These are phyloP conservation scores for Catocala sponsa DNA, from an alignment of 2,888 invertebrate genomes.

Conservation along the genomic window DNA sequence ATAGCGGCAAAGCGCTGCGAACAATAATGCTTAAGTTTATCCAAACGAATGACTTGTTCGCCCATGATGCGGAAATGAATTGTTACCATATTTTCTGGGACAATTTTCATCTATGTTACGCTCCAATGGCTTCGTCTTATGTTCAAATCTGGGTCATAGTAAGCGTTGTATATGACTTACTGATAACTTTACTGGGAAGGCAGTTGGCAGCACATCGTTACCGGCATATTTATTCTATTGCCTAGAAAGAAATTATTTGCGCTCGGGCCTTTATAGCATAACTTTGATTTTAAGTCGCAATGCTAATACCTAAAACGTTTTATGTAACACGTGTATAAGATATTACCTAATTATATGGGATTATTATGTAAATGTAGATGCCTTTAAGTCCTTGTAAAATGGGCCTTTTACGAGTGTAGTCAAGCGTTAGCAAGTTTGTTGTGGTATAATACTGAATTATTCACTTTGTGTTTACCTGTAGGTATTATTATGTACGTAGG, in stretches of 20 bases:
- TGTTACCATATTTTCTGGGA: slow-evolving; percentile 44
- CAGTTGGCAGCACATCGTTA: slow-evolving; percentile 18
- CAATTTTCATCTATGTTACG: slow-evolving; percentile 43
- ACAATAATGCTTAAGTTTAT: slow-evolving; percentile 31
- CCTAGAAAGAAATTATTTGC: neutral
- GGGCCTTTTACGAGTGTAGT: slow-evolving; percentile 35
- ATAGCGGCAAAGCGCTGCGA: slow-evolving; percentile 31
- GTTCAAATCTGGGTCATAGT: slow-evolving; percentile 38
- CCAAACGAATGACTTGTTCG: slow-evolving; percentile 28
- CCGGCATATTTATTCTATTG: slow-evolving; percentile 27
- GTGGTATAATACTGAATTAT: slow-evolving; percentile 33
- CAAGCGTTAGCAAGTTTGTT: slow-evolving; percentile 44
- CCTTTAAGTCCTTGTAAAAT: slow-evolving; percentile 45
- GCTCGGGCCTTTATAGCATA: slow-evolving; percentile 12
- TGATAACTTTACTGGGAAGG: slow-evolving; percentile 29
- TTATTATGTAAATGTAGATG: slow-evolving; percentile 41
- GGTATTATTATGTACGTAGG: slow-evolving; percentile 7
- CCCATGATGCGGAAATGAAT: slow-evolving; percentile 41
- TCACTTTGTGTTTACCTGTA: slow-evolving; percentile 20
- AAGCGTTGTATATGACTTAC: slow-evolving; percentile 37
- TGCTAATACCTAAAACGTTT: slow-evolving; percentile 17
- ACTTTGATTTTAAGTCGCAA: slow-evolving; percentile 21
- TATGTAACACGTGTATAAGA: slow-evolving; percentile 23
- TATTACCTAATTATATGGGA: slow-evolving; percentile 35
- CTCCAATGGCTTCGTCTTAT: slow-evolving; percentile 34